phyloP scores from a whole-genome alignment of 2,797 vertebrate species.

The Sandelia bainsii region DNA sequence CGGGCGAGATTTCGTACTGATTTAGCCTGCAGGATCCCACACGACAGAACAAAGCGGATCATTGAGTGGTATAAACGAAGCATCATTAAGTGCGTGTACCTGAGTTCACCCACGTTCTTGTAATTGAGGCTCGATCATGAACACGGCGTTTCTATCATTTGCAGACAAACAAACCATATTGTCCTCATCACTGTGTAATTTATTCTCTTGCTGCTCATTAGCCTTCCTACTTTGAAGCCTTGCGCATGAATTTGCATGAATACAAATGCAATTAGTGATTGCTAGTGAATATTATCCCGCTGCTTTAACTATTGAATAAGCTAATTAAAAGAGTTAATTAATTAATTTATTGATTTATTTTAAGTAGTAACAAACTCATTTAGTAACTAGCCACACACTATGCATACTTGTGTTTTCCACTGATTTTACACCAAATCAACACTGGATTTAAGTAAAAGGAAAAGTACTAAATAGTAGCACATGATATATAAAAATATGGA shows the following conservation, averaged over 20 bases:
- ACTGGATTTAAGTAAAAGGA: too few species aligned
- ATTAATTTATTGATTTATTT: background rate
- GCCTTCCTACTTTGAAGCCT: background rate
- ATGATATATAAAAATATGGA: too few species aligned
- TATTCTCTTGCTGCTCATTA: constrained; percentile 11
- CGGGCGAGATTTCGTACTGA: background rate
- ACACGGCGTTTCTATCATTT: background rate
- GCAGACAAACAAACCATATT: constrained; percentile 1
- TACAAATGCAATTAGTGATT: background rate
- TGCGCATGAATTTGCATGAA: background rate
- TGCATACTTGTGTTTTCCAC: too few species aligned
- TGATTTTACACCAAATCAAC: too few species aligned
- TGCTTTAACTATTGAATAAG: background rate
- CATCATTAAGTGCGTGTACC: constrained; percentile 9
- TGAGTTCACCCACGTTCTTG: background rate
- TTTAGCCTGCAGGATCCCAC: constrained; percentile 10
- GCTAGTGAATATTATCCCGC: background rate
- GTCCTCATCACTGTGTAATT: background rate
- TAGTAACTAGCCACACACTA: too few species aligned
- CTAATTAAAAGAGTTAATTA: background rate
- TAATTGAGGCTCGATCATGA: background rate
- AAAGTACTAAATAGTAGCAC: too few species aligned
- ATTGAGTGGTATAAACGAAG: constrained; percentile 1
- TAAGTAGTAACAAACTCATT: background rate
- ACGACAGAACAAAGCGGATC: constrained; percentile 15